phyloP scores from a whole-genome alignment of 2,888 invertebrate genomes.

The Eueremaeus valkanovi region DNA sequence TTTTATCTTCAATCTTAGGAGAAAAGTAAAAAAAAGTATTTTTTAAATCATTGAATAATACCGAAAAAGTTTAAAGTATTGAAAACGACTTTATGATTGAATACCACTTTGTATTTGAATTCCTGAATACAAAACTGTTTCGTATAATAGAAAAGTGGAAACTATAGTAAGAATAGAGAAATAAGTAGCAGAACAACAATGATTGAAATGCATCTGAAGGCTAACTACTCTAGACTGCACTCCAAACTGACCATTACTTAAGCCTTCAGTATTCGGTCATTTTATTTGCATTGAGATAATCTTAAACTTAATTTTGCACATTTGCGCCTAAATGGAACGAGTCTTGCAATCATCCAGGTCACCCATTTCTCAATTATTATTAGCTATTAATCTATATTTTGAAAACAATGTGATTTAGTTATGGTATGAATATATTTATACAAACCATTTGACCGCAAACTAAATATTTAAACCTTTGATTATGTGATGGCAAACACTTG shows the following conservation, averaged over 20 bases:
- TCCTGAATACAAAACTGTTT: not conserved
- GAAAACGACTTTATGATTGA: not conserved
- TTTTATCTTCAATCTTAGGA: not conserved
- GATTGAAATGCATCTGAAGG: not conserved
- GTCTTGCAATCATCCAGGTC: no score
- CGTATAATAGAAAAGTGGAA: not conserved
- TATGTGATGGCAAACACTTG: conserved; percentile 16
- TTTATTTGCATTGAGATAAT: not conserved
- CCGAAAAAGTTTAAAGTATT: not conserved
- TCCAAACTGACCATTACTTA: not conserved
- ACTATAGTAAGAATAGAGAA: not conserved
- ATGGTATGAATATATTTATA: no score
- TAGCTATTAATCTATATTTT: no score
- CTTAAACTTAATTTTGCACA: no score
- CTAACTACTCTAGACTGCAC: not conserved
- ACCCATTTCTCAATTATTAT: no score
- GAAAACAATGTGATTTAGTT: no score
- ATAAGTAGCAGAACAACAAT: not conserved
- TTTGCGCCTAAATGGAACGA: not conserved
- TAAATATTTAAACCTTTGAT: not conserved
- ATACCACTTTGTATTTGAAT: conserved; percentile 7
- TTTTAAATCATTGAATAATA: not conserved
- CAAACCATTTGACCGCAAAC: no score
- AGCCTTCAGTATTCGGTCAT: not conserved
- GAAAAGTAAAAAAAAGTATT: not conserved